Percentiles rank a stretch among this genome's conserved stretches.
Conservation (phyloP, 2,113 vertebrate genomes). For the Felis catus region DNA sequence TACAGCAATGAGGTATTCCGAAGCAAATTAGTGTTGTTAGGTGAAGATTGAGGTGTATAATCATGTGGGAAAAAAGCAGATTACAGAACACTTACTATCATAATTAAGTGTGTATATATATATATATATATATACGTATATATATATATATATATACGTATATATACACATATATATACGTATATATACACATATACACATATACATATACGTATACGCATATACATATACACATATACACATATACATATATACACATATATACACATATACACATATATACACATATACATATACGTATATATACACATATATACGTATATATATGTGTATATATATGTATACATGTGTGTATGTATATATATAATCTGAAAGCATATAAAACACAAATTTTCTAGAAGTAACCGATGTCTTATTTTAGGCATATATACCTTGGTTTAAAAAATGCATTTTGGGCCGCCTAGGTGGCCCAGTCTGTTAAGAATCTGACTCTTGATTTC, state of each 20-base stretch:
- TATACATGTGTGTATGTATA: not conserved
- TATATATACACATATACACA: no score
- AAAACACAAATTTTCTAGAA: not conserved
- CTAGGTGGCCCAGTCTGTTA: no score
- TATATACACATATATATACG: no score
- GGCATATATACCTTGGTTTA: not conserved
- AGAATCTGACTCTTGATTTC: no score
- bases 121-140: no score
- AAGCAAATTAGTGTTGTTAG: not conserved
- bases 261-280: not conserved
- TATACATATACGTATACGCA: no score
- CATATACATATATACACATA: no score
- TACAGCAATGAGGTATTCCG: not conserved
- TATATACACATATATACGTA: no score
- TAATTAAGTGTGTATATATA: not conserved
- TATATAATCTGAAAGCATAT: not conserved
- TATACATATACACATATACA: no score
- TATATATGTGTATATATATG: not conserved
- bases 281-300: accelerated
- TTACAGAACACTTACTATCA: not conserved
- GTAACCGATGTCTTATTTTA: not conserved
- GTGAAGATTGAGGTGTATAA: not conserved
- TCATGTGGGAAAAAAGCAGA: not conserved
- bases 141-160: not conserved
- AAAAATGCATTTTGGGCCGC: no score